These are phyloP conservation scores for Morus bassanus DNA, from an alignment of 2,797 vertebrate species.

Conservation along the genomic window DNA sequence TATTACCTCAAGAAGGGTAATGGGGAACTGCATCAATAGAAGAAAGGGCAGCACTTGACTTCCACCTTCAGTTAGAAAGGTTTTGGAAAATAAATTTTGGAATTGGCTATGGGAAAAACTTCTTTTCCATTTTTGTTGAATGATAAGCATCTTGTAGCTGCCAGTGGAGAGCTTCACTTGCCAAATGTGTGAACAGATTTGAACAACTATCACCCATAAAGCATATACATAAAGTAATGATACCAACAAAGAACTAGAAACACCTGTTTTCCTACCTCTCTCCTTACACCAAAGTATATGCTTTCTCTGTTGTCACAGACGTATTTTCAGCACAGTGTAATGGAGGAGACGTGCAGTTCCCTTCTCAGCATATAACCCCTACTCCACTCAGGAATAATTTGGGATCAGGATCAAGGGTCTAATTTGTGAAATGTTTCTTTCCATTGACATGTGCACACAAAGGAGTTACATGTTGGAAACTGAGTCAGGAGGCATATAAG, in stretches of 20 bases:
- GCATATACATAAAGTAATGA: neutral
- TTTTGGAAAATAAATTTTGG: neutral
- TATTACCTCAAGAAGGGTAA: neutral
- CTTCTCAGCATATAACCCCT: neutral
- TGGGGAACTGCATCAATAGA: neutral
- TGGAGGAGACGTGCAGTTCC: neutral
- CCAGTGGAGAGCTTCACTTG: neutral
- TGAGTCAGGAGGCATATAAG: neutral
- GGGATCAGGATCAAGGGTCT: neutral
- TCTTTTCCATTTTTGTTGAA: neutral
- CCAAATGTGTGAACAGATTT: neutral
- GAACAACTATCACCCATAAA: neutral
- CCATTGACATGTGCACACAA: neutral
- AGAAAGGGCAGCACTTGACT: neutral
- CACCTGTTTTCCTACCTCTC: neutral
- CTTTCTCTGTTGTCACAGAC: neutral
- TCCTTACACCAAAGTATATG: neutral
- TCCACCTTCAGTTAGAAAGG: neutral
- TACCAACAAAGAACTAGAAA: neutral
- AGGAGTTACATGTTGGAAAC: neutral
- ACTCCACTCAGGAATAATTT: neutral
- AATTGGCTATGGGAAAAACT: neutral
- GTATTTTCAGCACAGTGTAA: neutral
- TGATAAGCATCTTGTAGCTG: neutral
- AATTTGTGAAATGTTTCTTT: neutral